Percentiles rank a stretch among this genome's conserved stretches.
Conservation (phyloP, 2,797 vertebrate genomes). For the Macrochelys suwanniensis region DNA sequence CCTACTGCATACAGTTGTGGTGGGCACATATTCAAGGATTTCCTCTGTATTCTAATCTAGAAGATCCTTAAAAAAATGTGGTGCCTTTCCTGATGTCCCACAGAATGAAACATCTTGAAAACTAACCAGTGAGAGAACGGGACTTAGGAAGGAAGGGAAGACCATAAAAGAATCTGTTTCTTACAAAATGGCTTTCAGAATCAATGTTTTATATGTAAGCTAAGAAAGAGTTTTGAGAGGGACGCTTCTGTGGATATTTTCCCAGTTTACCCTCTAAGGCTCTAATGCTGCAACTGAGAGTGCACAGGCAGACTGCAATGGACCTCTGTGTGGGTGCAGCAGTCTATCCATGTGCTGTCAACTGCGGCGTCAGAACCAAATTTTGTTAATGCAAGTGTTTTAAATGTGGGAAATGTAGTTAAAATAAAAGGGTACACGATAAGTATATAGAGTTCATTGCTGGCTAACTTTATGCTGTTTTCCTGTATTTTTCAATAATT, state of each 20-base stretch:
- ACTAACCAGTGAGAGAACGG: background rate
- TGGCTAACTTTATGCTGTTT: conserved; percentile 1
- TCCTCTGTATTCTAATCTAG: background rate
- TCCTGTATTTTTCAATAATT: background rate
- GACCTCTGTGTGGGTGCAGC: background rate
- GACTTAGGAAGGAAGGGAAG: background rate
- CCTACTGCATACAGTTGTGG: too few relatives aligned
- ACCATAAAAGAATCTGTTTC: background rate
- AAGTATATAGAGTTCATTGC: background rate
- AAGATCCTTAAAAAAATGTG: background rate
- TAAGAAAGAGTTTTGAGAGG: background rate
- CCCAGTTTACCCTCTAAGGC: background rate
- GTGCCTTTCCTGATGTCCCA: background rate
- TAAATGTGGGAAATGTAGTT: background rate
- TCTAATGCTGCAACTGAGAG: background rate
- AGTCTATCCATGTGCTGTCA: background rate
- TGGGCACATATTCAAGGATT: background rate
- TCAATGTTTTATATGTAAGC: background rate
- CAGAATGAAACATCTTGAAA: background rate
- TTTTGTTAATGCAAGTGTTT: background rate
- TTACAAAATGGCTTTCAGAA: background rate
- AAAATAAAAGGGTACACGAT: too few relatives aligned
- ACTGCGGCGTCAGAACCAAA: background rate
- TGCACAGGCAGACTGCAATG: too few relatives aligned
- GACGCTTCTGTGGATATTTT: background rate